Percentiles rank a stretch among this genome's conserved stretches.
Evolutionary conservation across 2,113 vertebrate genomes (phyloP).

Genomic region (Castor canadensis): DNA sequence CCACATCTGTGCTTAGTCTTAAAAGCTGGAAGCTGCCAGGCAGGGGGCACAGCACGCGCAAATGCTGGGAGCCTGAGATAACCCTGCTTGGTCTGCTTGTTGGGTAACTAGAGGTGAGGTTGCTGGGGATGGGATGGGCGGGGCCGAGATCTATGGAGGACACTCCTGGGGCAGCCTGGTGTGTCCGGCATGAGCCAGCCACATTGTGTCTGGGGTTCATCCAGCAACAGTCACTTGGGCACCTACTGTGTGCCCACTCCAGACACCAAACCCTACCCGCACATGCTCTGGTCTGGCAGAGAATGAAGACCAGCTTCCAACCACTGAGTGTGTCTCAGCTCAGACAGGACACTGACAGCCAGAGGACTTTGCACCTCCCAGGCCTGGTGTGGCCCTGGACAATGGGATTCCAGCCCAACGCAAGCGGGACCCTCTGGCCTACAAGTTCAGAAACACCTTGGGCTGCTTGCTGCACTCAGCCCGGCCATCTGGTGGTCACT

Average conservation of each 20-base stretch:
- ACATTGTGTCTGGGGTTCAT: fast-evolving
- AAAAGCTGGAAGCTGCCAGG: fast-evolving
- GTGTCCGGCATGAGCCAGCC: not conserved
- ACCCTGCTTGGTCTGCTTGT: no score
- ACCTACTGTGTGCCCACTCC: not conserved
- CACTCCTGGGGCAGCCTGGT: fast-evolving
- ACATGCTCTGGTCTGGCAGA: not conserved
- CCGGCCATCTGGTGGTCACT: constrained; percentile 66
- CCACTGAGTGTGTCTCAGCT: not conserved
- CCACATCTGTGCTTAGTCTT: fast-evolving
- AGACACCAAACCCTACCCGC: not conserved
- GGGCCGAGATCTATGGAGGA: not conserved
- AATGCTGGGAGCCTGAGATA: not conserved
- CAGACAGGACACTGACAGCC: not conserved
- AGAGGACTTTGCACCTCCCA: not conserved
- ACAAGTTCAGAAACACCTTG: fast-evolving
- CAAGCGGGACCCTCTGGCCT: not conserved
- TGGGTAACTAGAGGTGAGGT: no score
- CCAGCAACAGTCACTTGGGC: fast-evolving
- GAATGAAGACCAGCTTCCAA: not conserved
- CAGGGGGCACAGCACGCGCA: fast-evolving
- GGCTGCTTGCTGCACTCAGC: fast-evolving
- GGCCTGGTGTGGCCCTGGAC: fast-evolving
- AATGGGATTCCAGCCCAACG: no score
- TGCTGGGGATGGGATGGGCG: no score